Evolutionary conservation across 2,888 invertebrate genomes (phyloP), one percentile per base, ranked within the genome.

Genomic region (Steromphala cineraria): DNA sequence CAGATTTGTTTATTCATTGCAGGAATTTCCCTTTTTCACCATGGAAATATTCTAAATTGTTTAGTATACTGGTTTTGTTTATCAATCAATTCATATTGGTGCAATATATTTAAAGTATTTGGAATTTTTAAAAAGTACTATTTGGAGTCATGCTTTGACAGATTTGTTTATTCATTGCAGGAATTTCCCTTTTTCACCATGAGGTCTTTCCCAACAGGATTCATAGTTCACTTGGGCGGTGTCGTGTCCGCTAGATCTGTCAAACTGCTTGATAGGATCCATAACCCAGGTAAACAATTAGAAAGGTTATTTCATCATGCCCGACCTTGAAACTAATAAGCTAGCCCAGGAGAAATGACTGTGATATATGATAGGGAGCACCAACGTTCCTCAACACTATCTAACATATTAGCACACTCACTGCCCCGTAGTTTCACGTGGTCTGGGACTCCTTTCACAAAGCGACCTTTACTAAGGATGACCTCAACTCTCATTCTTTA

Each of bases 131-230:
- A n/a, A n/a, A n/a, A n/a, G n/a, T n/a, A n/a, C n/a, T n/a, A n/a
- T n/a, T n/a, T n/a, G n/a, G n/a, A n/a, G n/a, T n/a, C n/a, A n/a
- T 5, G 36, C 36, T 36, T 5, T 36, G 36, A 3, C 3, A 36
- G 3, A 36, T 36, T 36, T 36, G 3, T 8, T 46, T 24, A 76
- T 79, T 36, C 53, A 55, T 85, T 86, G 8, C 86, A 93, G 94
- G 99, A 99, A 92, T 99, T 98, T 93, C 99, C 99, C 0, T 98
- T 99, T 93, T 95, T 99, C 78, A 99, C 99, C 0, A 96, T 99
- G 93, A 95, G 96, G 0, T 96, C 96, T 89, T 98, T 97, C 93
- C 98, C 98, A 7, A 94, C 96, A 0, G 98, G 97, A 15, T 98
- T 98, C 90, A 96, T 99, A 87, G 95, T 96, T 21, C 97, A 97